Percentiles rank a stretch among this genome's conserved stretches.
Evolutionary conservation across 2,797 vertebrate genomes (phyloP).

Genomic region (Eutrigla gurnardus): DNA sequence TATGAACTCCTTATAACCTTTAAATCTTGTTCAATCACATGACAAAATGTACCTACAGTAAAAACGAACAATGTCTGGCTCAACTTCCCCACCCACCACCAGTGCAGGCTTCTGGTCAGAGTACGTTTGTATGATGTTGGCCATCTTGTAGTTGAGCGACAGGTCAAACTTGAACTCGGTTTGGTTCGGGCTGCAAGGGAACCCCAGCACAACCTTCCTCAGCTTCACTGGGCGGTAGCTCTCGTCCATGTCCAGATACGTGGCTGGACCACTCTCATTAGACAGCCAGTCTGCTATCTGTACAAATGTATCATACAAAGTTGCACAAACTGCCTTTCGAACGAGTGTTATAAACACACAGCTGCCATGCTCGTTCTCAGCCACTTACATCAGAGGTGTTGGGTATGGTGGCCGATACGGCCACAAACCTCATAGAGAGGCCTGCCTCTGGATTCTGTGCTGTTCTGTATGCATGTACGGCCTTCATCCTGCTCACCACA

Average conservation of each 20-base stretch:
- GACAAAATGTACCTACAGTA: not conserved
- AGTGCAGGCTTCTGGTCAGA: constrained; percentile 94
- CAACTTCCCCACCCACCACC: constrained; percentile 85
- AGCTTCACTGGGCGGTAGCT: constrained; percentile 96
- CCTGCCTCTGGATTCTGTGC: constrained; percentile 72
- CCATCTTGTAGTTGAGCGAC: constrained; percentile 96
- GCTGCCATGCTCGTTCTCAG: not conserved
- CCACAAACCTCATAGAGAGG: constrained; percentile 91
- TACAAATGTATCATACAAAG: not conserved
- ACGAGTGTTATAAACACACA: not conserved
- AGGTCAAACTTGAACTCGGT: constrained; percentile 98
- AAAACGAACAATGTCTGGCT: not conserved
- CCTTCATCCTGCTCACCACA: constrained; percentile 98
- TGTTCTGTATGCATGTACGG: constrained; percentile 85
- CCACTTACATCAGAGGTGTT: constrained; percentile 92
- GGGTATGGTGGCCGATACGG: constrained; percentile 96
- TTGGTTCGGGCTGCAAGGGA: constrained; percentile 90
- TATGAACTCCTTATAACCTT: not conserved
- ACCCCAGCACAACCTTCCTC: constrained; percentile 94
- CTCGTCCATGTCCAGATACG: constrained; percentile 93
- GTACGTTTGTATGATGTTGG: constrained; percentile 93
- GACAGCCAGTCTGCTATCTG: constrained; percentile 97
- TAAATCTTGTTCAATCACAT: not conserved
- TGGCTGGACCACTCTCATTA: constrained; percentile 86
- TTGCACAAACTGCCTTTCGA: not conserved